Evolutionary conservation across 2,888 invertebrate species (phyloP).

Genomic region (Amphipoea lucens): DNA sequence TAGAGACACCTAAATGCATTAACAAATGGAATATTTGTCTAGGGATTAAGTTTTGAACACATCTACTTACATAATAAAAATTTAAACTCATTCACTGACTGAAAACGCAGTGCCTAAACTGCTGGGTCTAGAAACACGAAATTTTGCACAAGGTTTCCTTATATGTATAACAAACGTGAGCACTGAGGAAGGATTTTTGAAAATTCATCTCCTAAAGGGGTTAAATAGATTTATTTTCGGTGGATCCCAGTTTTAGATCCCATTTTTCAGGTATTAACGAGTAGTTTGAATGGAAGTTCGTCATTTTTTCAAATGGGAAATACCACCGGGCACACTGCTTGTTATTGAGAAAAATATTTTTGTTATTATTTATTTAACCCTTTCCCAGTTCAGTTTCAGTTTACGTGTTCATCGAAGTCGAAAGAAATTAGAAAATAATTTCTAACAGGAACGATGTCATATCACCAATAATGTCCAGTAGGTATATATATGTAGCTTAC

Average conservation of each 20-base stretch:
- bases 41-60: not conserved
- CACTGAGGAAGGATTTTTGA: no score
- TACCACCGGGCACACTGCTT: no score
- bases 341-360: not conserved
- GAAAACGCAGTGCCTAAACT: not conserved
- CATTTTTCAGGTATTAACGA: no score
- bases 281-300: not conserved
- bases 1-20: conserved; percentile 34
- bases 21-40: conserved; percentile 18
- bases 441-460: not conserved
- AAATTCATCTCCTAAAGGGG: not conserved
- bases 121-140: not conserved
- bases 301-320: not conserved
- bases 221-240: no score
- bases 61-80: not conserved
- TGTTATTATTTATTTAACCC: not conserved
- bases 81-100: not conserved
- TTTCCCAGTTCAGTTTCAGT: not conserved
- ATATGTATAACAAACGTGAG: no score
- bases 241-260: no score
- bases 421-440: not conserved
- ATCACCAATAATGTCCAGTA: not conserved
- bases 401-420: not conserved
- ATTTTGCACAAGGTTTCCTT: not conserved
- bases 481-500: not conserved